phyloP scores from a whole-genome alignment of 2,113 vertebrate species.

The Aramus guarauna region DNA sequence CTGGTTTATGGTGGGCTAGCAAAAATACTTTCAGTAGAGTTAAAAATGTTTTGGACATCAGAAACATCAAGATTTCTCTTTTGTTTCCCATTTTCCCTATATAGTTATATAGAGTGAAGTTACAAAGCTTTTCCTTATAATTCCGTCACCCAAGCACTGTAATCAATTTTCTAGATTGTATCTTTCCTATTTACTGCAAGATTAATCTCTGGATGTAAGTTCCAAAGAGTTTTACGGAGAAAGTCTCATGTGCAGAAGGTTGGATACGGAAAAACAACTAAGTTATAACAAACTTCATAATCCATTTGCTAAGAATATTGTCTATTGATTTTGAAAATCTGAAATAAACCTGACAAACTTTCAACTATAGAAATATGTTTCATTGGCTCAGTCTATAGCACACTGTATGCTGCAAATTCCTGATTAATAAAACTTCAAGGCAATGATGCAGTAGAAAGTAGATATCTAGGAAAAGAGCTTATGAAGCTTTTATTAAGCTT shows the following conservation, averaged over 20 bases:
- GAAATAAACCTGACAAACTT: neutral
- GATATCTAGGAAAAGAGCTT: neutral
- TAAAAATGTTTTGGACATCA: neutral
- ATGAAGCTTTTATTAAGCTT: neutral
- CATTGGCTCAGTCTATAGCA: neutral
- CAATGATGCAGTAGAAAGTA: neutral
- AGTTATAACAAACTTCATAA: neutral
- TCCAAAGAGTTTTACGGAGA: neutral
- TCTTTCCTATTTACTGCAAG: neutral
- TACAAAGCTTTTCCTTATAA: neutral
- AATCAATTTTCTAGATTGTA: neutral
- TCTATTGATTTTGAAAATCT: neutral
- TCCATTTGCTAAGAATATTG: neutral
- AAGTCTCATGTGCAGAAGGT: neutral
- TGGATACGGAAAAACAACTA: neutral
- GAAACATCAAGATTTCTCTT: neutral
- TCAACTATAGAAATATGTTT: fast-evolving
- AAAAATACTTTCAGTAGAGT: neutral
- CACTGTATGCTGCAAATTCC: neutral
- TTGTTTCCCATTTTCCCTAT: neutral
- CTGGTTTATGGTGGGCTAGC: neutral
- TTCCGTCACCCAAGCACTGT: neutral
- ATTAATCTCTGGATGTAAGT: neutral
- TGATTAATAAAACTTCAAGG: neutral
- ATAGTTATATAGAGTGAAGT: neutral